Conservation (phyloP, 2,797 vertebrate genomes). For the Mormyrops boulengeri region DNA sequence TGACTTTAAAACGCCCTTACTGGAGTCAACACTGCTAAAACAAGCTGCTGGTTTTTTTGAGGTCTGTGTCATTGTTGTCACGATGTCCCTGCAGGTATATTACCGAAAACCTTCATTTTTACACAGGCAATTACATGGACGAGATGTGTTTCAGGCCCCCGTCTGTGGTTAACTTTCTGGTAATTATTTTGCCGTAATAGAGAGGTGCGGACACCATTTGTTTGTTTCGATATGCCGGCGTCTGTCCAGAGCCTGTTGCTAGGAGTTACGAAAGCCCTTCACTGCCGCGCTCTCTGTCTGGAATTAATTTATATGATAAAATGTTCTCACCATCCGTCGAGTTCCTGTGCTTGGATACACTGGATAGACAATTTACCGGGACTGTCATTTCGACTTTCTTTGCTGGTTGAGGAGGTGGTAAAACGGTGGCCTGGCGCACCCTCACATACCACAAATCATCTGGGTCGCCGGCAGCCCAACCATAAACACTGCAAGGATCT, state of each 20-base stretch:
- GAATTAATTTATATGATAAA: constrained; percentile 19
- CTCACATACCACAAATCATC: neutral
- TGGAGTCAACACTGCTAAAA: neutral
- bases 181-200: neutral
- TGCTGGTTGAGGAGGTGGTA: too few relatives aligned
- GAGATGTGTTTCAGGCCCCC: neutral
- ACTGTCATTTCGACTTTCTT: neutral
- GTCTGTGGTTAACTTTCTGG: neutral
- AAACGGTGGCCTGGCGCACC: neutral
- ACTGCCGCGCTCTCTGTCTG: neutral
- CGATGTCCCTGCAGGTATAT: neutral
- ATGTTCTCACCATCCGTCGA: neutral
- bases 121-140: neutral
- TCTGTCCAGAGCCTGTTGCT: neutral
- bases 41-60: neutral
- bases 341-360: constrained; percentile 1
- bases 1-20: neutral
- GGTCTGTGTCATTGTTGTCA: neutral
- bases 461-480: neutral
- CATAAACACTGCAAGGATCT: constrained; percentile 11
- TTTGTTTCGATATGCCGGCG: neutral
- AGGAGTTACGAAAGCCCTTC: neutral
- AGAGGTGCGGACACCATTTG: neutral
- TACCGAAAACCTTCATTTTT: neutral
- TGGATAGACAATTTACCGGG: neutral